Conservation (phyloP, 1,140 invertebrate genomes). For the Sycophila sp. region DNA sequence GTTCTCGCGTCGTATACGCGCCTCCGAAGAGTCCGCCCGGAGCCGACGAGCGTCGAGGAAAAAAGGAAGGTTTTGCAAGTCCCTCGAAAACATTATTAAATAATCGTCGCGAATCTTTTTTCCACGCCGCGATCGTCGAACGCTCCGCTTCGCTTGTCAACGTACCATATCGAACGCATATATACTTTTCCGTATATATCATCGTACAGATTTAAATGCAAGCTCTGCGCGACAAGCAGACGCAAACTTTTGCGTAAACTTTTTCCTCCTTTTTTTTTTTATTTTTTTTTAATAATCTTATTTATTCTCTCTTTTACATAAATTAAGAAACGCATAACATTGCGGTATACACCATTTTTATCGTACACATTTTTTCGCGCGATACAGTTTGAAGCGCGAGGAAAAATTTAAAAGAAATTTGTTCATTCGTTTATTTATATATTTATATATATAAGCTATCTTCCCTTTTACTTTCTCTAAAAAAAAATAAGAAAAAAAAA, state of each 20-base stretch:
- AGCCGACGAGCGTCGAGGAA: too few relatives aligned
- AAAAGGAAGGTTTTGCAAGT: too few relatives aligned
- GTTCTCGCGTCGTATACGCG: too few relatives aligned
- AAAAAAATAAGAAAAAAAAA: slow-evolving; percentile 14
- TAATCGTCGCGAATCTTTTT: slow-evolving; percentile 5
- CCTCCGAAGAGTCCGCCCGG: too few relatives aligned
- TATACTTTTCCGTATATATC: neutral
- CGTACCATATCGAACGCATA: slow-evolving; percentile 16
- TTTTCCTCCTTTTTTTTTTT: too few relatives aligned
- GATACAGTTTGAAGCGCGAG: too few relatives aligned
- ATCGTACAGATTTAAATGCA: slow-evolving; percentile 31
- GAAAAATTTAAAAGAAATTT: too few relatives aligned
- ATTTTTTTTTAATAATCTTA: too few relatives aligned
- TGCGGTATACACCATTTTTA: neutral
- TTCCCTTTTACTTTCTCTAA: neutral
- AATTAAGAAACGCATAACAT: slow-evolving; percentile 28
- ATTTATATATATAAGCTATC: neutral
- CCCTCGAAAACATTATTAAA: slow-evolving; percentile 6
- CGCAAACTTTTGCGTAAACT: neutral
- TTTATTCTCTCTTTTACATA: slow-evolving; percentile 8
- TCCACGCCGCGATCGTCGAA: neutral
- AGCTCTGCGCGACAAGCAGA: slow-evolving; percentile 15
- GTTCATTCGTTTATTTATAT: neutral
- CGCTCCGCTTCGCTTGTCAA: neutral
- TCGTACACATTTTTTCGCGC: too few relatives aligned